Conservation (phyloP, 2,797 vertebrate genomes). For the Siniperca obscura region DNA sequence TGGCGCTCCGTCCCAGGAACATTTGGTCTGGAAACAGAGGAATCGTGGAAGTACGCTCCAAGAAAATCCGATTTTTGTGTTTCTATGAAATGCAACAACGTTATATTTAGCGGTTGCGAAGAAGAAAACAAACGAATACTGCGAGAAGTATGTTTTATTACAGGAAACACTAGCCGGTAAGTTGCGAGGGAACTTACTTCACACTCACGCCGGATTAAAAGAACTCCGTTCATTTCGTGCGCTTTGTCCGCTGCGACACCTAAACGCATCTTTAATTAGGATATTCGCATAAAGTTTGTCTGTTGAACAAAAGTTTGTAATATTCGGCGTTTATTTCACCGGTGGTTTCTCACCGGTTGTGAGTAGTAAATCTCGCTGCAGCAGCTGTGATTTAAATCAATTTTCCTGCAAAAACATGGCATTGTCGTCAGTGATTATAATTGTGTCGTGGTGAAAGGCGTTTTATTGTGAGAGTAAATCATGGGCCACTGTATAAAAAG, state of each 20-base stretch:
- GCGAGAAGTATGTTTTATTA: constrained; percentile 2
- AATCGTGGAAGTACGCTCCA: constrained; percentile 37
- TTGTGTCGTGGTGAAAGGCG: constrained; percentile 7
- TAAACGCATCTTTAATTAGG: not conserved
- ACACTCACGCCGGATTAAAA: constrained; percentile 28
- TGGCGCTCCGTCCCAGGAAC: constrained; percentile 65
- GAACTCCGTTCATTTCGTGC: not conserved
- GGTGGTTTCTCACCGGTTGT: not conserved
- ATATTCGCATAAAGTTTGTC: not conserved
- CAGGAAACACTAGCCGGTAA: constrained; percentile 70
- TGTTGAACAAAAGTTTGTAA: constrained; percentile 29
- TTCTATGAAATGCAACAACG: not conserved
- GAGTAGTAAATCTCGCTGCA: constrained; percentile 2
- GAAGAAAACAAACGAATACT: constrained; percentile 1
- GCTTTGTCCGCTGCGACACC: constrained; percentile 3
- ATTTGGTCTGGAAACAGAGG: constrained; percentile 41
- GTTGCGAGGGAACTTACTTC: constrained; percentile 72
- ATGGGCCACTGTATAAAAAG: not conserved
- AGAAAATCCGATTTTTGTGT: constrained; percentile 10
- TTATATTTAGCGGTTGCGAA: not conserved
- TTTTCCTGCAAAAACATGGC: constrained; percentile 21
- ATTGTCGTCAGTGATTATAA: not conserved
- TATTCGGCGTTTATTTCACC: accelerated
- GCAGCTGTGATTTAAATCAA: constrained; percentile 26
- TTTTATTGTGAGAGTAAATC: not conserved